Evolutionary conservation across 2,888 invertebrate species (phyloP), one percentile per base, ranked within the genome.

Genomic region (Phyto melanocephala): DNA sequence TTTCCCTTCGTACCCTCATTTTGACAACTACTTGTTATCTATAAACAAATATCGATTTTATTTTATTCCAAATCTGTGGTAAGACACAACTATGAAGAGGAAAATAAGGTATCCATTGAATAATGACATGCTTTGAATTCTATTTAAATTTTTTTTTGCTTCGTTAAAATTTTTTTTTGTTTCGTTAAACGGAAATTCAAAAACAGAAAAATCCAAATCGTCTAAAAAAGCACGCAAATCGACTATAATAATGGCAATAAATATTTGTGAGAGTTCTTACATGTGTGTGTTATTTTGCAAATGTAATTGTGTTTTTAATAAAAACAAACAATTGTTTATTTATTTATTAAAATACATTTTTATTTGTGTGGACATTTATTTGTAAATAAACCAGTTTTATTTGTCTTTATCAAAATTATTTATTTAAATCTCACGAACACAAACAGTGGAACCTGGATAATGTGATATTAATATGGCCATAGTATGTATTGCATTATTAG

Each of bases 181-280:
- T n/a, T n/a, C n/a, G n/a, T n/a, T n/a, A n/a, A n/a, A n/a, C n/a
- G n/a, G n/a, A n/a, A n/a, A n/a, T n/a, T n/a, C n/a, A n/a, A n/a
- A n/a, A n/a, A n/a, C n/a, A n/a, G n/a, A n/a, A n/a, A n/a, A n/a
- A n/a, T n/a, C n/a, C n/a, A n/a, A n/a, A n/a, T n/a, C n/a, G n/a
- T n/a, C 68, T 22, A 50, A 60, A 76, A 50, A 15, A 28, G 58
- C 50, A 60, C 45, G 45, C 50, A 56, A 75, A 75, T 52, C 20
- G 54, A 56, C 6, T 75, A 63, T 65, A 33, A 45, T 45, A 65
- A 45, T 56, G 22, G 13, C 63, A 63, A 65, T 74, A 65, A 65
- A 65, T 54, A 62, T 52, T 62, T 62, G 28, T 22, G 24, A 35
- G 17, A 33, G 20, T 3, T 6, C 17, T 7, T 68, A 28, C 17